Percentiles rank a stretch among this genome's conserved stretches.
phyloP scores from a whole-genome alignment of 2,113 vertebrate genomes.

The Trematocara marginatum region DNA sequence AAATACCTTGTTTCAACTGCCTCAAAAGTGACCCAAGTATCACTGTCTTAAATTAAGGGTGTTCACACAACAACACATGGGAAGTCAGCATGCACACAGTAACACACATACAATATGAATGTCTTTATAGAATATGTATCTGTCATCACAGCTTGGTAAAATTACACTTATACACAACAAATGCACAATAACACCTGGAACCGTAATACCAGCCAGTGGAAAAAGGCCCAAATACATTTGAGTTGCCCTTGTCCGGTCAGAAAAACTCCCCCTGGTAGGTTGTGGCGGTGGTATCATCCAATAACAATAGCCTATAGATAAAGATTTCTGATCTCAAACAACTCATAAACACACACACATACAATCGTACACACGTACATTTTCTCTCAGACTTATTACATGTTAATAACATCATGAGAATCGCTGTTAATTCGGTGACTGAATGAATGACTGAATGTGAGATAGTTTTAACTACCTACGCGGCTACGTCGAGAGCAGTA shows the following conservation, averaged over 20 bases:
- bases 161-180: conserved; percentile 73
- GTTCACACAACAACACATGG: conserved; percentile 67
- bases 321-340: conserved; percentile 38
- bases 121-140: conserved; percentile 69
- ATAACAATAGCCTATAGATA: conserved; percentile 55
- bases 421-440: conserved; percentile 9
- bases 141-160: conserved; percentile 69
- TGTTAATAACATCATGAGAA: conserved; percentile 26
- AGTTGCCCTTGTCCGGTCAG: conserved; percentile 2
- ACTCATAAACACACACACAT: conserved; percentile 15
- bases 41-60: conserved; percentile 47
- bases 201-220: conserved; percentile 53
- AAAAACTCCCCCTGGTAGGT: conserved; percentile 12
- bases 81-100: conserved; percentile 73
- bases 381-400: conserved; percentile 37
- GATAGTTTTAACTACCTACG: conserved; percentile 16
- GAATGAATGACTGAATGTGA: conserved; percentile 16
- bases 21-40: conserved; percentile 50
- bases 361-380: conserved; percentile 12
- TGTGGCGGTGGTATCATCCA: conserved; percentile 23
- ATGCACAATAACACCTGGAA: conserved; percentile 70
- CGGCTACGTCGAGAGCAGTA: conserved; percentile 31
- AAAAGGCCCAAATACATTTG: conserved; percentile 12
- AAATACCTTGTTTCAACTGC: conserved; percentile 23
- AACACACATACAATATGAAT: conserved; percentile 73